A percentile compares a stretch with the other conserved stretches of the same genome.
Evolutionary conservation across 2,113 vertebrate genomes (phyloP).

Genomic region (Oenanthe melanoleuca): DNA sequence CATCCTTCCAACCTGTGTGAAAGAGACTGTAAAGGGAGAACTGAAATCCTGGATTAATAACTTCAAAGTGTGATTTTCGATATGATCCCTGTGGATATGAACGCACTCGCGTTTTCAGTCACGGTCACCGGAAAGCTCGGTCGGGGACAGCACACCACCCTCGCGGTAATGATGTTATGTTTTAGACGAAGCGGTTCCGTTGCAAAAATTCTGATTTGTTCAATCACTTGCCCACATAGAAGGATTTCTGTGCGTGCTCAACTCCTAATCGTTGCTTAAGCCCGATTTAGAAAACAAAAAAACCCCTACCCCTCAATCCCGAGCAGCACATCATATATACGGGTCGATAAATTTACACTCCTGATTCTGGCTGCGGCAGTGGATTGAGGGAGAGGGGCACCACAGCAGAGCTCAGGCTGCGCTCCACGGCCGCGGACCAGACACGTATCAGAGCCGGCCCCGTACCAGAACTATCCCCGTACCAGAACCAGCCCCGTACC

Average conservation of each 20-base stretch:
- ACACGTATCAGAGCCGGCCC: too few relatives aligned
- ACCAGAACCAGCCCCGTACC: too few relatives aligned
- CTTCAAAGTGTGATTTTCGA: not conserved
- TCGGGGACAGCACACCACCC: not conserved
- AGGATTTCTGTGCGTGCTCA: not conserved
- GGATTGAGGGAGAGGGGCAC: too few relatives aligned
- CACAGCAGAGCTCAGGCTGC: not conserved
- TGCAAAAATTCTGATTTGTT: not conserved
- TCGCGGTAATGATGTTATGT: not conserved
- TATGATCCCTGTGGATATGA: not conserved
- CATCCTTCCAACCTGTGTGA: not conserved
- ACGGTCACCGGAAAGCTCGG: not conserved
- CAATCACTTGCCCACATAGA: not conserved
- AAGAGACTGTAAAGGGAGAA: not conserved
- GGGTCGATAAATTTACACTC: not conserved
- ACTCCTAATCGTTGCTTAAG: not conserved
- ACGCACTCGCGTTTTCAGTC: too few relatives aligned
- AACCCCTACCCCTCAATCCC: accelerated
- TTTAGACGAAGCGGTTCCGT: not conserved
- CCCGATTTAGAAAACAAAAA: not conserved
- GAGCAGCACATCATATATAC: accelerated
- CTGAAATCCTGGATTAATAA: not conserved
- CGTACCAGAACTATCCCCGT: not conserved
- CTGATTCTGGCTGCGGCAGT: not conserved
- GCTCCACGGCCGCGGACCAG: not conserved